Evolutionary conservation across 2,888 invertebrate species (phyloP).

Genomic region (Cheilosia scutellata): DNA sequence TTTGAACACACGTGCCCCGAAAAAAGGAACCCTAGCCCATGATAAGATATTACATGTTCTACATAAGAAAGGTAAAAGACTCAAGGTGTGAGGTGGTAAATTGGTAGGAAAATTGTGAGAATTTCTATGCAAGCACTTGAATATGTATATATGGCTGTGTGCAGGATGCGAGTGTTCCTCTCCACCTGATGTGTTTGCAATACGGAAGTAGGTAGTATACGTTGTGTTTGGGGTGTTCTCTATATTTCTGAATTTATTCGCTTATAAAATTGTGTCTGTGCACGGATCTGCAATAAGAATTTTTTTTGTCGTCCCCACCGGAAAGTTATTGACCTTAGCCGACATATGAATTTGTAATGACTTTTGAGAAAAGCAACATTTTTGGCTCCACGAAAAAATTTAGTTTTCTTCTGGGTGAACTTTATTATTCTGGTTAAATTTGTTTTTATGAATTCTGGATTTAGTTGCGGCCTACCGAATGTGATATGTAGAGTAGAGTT

Average conservation of each 20-base stretch:
- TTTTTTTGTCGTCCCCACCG: not conserved
- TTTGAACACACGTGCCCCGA: slow-evolving; percentile 22
- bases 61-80: slow-evolving; percentile 11
- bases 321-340: slow-evolving; percentile 42
- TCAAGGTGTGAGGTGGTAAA: slow-evolving; percentile 28
- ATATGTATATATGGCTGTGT: not conserved
- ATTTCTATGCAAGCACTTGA: slow-evolving; percentile 41
- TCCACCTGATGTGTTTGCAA: slow-evolving; percentile 16
- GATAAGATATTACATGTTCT: slow-evolving; percentile 15
- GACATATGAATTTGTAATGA: slow-evolving; percentile 48
- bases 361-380: not conserved
- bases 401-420: not conserved
- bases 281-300: slow-evolving; percentile 20
- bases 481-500: not conserved
- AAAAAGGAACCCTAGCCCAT: not conserved
- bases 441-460: not conserved
- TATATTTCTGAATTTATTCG: slow-evolving; percentile 8
- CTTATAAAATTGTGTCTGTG: slow-evolving; percentile 13
- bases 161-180: slow-evolving; percentile 5
- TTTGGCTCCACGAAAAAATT: not conserved
- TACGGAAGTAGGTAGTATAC: slow-evolving; percentile 25
- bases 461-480: slow-evolving; percentile 1
- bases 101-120: slow-evolving; percentile 57
- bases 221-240: slow-evolving; percentile 1
- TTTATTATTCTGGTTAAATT: not conserved